Percentiles rank a stretch among this genome's conserved stretches.
Evolutionary conservation across 53 echinoderm and acorn worm genomes (phyloP).

Genomic region (Astropecten irregularis): DNA sequence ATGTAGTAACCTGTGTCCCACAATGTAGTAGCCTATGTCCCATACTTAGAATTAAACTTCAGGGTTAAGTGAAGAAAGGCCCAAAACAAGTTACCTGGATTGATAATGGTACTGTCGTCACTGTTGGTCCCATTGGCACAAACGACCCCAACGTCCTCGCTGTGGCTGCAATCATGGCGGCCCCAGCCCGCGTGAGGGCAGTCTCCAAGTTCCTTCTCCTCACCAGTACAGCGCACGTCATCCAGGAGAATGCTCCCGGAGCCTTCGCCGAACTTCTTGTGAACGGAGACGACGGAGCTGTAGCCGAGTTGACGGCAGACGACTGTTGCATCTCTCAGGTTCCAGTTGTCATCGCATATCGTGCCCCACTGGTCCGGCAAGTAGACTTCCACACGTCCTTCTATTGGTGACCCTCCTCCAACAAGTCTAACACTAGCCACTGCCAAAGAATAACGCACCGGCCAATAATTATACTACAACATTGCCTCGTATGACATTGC

Average conservation of each 20-base stretch:
- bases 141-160: slow-evolving; percentile 20
- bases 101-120: background rate
- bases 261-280: slow-evolving; percentile 18
- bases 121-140: background rate
- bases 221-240: background rate
- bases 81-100: background rate
- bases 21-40: background rate
- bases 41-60: background rate
- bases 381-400: slow-evolving; percentile 30
- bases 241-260: background rate
- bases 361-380: slow-evolving; percentile 20
- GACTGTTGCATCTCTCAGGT: slow-evolving; percentile 7
- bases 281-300: slow-evolving; percentile 14
- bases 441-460: background rate
- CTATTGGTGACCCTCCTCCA: background rate
- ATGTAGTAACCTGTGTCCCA: background rate
- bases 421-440: background rate
- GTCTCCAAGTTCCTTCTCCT: slow-evolving; percentile 4
- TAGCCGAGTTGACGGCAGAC: slow-evolving; percentile 46
- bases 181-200: background rate
- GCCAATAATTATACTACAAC: no score
- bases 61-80: background rate
- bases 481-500: no score
- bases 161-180: slow-evolving; percentile 6
- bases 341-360: slow-evolving; percentile 28